These are phyloP conservation scores for Drosophila arawakana DNA, from an alignment of 1,140 invertebrate genomes.

Conservation along the genomic window DNA sequence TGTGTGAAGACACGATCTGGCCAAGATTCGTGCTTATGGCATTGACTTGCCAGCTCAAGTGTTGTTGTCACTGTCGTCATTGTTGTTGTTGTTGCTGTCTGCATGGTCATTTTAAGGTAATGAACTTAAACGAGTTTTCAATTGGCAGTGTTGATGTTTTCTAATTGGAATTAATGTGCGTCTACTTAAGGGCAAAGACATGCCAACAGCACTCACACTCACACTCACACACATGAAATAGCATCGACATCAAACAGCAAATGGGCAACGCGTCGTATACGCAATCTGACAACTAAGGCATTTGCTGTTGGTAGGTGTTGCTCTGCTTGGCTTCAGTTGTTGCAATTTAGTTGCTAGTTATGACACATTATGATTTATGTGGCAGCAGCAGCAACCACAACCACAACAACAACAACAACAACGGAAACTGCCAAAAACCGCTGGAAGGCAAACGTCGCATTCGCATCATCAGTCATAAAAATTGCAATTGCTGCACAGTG, in stretches of 20 bases:
- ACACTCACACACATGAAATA: not conserved
- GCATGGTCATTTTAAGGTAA: conserved; percentile 69
- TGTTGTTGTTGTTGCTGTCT: conserved; percentile 36
- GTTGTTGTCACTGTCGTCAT: conserved; percentile 14
- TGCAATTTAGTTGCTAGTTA: conserved; percentile 69
- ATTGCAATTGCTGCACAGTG: conserved; percentile 51
- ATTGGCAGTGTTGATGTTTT: conserved; percentile 74
- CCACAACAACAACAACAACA: conserved; percentile 31
- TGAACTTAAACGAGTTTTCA: conserved; percentile 82
- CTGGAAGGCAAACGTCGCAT: conserved; percentile 51
- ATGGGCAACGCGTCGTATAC: conserved; percentile 60
- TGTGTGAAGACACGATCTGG: conserved; percentile 28
- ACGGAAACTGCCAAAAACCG: conserved; percentile 68
- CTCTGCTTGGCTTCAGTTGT: conserved; percentile 23
- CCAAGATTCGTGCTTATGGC: conserved; percentile 38
- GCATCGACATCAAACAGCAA: conserved; percentile 9
- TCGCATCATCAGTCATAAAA: conserved; percentile 72
- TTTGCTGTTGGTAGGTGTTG: conserved; percentile 23
- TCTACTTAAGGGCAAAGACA: conserved; percentile 72
- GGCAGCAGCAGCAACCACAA: conserved; percentile 25
- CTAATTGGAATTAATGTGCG: conserved; percentile 79
- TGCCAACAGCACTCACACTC: conserved; percentile 28
- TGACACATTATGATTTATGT: conserved; percentile 80
- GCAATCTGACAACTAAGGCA: conserved; percentile 45
- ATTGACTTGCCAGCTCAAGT: conserved; percentile 38